A percentile compares a stretch with the other conserved stretches of the same genome.
Evolutionary conservation across 2,797 vertebrate species (phyloP).

Genomic region (Semaprochilodus insignis): DNA sequence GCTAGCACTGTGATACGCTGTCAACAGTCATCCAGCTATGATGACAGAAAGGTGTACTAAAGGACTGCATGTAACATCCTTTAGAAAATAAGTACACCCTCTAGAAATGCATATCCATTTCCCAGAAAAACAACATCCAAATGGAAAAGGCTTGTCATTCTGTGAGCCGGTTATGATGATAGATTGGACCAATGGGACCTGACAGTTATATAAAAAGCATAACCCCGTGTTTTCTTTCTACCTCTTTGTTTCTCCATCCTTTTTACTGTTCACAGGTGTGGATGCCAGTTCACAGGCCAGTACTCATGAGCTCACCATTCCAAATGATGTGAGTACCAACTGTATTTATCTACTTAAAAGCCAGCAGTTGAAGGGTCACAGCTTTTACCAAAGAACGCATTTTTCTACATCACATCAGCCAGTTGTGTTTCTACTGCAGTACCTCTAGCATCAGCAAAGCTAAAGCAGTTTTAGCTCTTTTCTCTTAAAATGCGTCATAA

Average conservation of each 20-base stretch:
- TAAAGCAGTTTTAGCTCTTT: neutral
- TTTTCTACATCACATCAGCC: no score
- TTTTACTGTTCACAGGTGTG: constrained; percentile 84
- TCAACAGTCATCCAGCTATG: neutral
- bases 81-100: constrained; percentile 4
- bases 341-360: neutral
- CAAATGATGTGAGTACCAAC: constrained; percentile 95
- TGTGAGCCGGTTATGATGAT: neutral
- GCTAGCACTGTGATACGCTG: neutral
- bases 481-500: neutral
- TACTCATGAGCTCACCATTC: constrained; percentile 99
- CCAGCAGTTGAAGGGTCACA: neutral
- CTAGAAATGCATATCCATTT: neutral
- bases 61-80: neutral
- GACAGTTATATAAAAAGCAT: neutral
- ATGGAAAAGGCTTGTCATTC: neutral
- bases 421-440: neutral
- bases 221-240: constrained; percentile 37
- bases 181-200: neutral
- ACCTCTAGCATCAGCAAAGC: neutral
- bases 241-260: neutral
- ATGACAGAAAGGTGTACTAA: neutral
- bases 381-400: neutral
- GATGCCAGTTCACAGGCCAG: constrained; percentile 97
- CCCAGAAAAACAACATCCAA: constrained; percentile 34